Evolutionary conservation across 1,140 invertebrate genomes (phyloP), one percentile per base, ranked within the genome.

Genomic region (Helicorthomorpha holstii): DNA sequence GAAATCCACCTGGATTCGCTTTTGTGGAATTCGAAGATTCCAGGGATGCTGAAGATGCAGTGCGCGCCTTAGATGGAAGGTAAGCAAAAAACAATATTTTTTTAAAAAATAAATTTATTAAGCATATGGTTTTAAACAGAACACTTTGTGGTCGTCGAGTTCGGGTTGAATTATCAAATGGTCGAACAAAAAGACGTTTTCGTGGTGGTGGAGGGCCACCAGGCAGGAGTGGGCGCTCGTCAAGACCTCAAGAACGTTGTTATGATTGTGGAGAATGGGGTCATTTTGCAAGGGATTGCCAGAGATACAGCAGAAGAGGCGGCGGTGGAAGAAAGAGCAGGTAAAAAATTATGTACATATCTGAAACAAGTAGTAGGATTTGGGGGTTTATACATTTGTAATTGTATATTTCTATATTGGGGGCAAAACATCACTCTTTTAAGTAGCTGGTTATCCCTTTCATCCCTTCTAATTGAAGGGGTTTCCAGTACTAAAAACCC

Each of bases 21-120:
- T 98, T 98, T 75, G 86, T 98, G 62, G 93, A 98, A 71, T 98
- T 95, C 75, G 85, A 92, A 69, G 91, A 92, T 67, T 76, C 80
- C 61, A 81, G 87, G 63, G 91, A 97, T 73, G 93, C 93, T 26
- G 86, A 93, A 66, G 78, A 80, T 63, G 77, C 79, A 25, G 67
- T 77, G 19, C 69, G 72, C 58, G 75, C 66, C 48, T 63, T 78
- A 26, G 78, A 82, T 70, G 79, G 79, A 61, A 67, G 69, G 76
- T 78, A 72, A 66, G 67, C 65, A 22, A 46, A 46, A 12, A 12
- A 19, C 19, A 12, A 19, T 41, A 19, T 46, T 4, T 22, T 7
- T 46, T 46, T 25, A 46, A 7, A 7, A 46, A 7, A 22, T 25
- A 25, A 21, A 4, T 4, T 46, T 7, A 46, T 46, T 46, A 41